Conservation (phyloP, 2,888 invertebrate species). For the Ecliptopera silaceata region DNA sequence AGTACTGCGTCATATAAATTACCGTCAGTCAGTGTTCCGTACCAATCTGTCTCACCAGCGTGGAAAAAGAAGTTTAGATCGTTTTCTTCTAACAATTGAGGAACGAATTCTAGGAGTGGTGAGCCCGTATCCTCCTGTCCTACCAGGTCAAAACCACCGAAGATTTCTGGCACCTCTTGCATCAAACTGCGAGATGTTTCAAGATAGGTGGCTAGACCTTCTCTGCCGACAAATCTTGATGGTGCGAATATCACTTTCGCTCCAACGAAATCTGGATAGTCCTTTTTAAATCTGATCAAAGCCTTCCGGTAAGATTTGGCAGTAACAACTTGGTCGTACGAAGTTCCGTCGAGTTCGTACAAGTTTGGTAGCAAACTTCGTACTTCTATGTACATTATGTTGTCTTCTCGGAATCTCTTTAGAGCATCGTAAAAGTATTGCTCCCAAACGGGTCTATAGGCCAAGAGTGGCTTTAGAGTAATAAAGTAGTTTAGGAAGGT, state of each 20-base stretch:
- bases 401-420: conserved; percentile 84
- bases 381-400: conserved; percentile 87
- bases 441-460: conserved; percentile 85
- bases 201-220: conserved; percentile 72
- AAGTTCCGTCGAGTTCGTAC: conserved; percentile 86
- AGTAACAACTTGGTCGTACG: conserved; percentile 79
- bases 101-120: conserved; percentile 84
- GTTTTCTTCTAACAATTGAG: conserved; percentile 75
- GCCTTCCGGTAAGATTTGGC: conserved; percentile 83
- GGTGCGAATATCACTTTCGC: conserved; percentile 88
- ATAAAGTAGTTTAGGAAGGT: conserved; percentile 82
- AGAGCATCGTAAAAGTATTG: conserved; percentile 86
- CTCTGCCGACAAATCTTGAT: conserved; percentile 66
- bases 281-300: conserved; percentile 80
- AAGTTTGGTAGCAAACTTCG: conserved; percentile 84
- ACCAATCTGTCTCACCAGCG: conserved; percentile 92
- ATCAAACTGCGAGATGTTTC: conserved; percentile 63
- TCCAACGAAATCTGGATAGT: conserved; percentile 86
- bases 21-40: conserved; percentile 85
- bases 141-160: conserved; percentile 92
- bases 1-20: conserved; percentile 91
- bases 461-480: conserved; percentile 78
- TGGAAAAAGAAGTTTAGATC: conserved; percentile 88
- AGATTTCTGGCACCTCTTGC: conserved; percentile 82
- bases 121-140: conserved; percentile 89